Evolutionary conservation across 2,113 vertebrate species (phyloP), one percentile per base, ranked within the genome.

Genomic region (Daphoenositta chrysoptera): DNA sequence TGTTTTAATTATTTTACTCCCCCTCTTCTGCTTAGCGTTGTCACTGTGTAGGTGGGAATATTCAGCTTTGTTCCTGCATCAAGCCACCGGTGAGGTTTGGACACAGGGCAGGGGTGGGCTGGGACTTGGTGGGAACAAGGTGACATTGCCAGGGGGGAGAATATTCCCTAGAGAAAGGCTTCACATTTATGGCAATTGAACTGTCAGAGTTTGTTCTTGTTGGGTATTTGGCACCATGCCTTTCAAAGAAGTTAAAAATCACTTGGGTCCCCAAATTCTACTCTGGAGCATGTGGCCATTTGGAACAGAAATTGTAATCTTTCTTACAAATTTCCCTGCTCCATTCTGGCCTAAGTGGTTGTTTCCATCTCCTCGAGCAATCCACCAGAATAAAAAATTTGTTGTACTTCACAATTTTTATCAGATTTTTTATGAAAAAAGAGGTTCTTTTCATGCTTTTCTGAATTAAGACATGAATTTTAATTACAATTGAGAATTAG

Each of bases 1-100:
- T 93, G 87, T 66, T 95, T 91, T 96, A 95, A 96, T 96, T 96
- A 83, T 69, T 95, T 89, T 51, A 82, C 92, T 96, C 93, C 87
- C 54, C 58, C 45, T 90, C 81, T 70, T 80, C 87, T 66, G 56
- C 79, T 86, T n/a, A 54, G 31, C 35, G 31, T 57, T 90, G 58
- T 64, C 77, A 15, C 65, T 30, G 48, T 21, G 19, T 65, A 19
- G 1, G 0, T 45, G 48, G 64, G 58, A 82, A 88, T 70, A 56
- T 77, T 83, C 64, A 48, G 1, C 64, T 93, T 77, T 37, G 30
- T 58, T 63, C 63, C 75, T 77, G 47, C 75, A 27, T 66, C 47
- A 7, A 58, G 39, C 10, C 42, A 5, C 50, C 1, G 2, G 33
- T 19, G 56, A 31, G 50, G 47, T 77, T 80, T 76, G 58, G 77